Conservation (phyloP, 2,888 invertebrate genomes). For the Philaethria dido region DNA sequence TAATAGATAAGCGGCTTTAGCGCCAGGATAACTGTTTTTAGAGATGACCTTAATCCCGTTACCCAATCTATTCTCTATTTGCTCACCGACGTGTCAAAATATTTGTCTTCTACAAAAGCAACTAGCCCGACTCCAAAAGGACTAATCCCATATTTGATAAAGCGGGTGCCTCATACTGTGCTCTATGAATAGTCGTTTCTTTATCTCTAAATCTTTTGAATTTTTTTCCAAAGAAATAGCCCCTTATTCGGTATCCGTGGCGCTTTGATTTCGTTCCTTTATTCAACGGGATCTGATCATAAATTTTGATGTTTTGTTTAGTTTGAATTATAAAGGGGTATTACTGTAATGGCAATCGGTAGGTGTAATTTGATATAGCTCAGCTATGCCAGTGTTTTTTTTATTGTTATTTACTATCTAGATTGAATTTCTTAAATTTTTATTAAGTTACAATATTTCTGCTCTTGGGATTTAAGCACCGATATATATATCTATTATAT, state of each 20-base stretch:
- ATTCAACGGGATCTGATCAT: conserved; percentile 77
- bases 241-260: conserved; percentile 73
- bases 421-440: conserved; percentile 51
- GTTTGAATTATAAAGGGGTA: conserved; percentile 80
- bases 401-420: conserved; percentile 63
- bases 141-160: conserved; percentile 80
- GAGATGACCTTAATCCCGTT: conserved; percentile 65
- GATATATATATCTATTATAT: background rate
- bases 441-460: conserved; percentile 30
- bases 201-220: conserved; percentile 73
- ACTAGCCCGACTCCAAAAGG: conserved; percentile 63
- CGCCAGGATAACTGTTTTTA: conserved; percentile 56
- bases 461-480: too few species aligned
- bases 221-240: conserved; percentile 62
- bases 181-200: conserved; percentile 73
- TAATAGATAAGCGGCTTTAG: conserved; percentile 48
- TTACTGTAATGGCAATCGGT: conserved; percentile 82
- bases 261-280: conserved; percentile 79
- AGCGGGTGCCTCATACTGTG: conserved; percentile 74
- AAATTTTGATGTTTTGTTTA: conserved; percentile 80
- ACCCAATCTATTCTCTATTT: conserved; percentile 62
- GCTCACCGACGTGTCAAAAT: conserved; percentile 73
- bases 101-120: conserved; percentile 72
- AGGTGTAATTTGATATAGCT: conserved; percentile 80
- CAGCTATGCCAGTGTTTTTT: conserved; percentile 66